These are phyloP conservation scores for Tangara arthus DNA, from an alignment of 2,797 vertebrate genomes.

Conservation along the genomic window DNA sequence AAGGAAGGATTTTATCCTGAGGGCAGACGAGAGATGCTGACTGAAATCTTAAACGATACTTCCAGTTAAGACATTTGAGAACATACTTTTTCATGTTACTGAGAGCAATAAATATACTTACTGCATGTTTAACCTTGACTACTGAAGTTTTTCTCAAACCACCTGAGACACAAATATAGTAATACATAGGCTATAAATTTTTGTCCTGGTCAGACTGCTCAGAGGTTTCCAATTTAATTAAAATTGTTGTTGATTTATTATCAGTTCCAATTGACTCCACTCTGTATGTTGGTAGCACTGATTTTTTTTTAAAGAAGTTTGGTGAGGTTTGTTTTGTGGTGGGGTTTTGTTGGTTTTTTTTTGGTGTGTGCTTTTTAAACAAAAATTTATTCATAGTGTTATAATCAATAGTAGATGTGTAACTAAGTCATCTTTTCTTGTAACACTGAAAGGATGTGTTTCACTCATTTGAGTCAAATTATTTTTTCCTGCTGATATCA, in stretches of 20 bases:
- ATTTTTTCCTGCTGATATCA: slow-evolving; percentile 37
- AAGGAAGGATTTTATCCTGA: not conserved
- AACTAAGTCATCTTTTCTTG: not conserved
- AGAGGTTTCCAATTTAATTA: not conserved
- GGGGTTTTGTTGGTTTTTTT: accelerated
- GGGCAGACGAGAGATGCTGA: not conserved
- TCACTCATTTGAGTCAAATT: not conserved
- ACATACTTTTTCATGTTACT: not conserved
- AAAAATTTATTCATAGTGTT: not conserved
- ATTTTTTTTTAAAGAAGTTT: not conserved
- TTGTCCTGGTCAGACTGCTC: not conserved
- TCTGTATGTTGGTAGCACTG: not conserved
- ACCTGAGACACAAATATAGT: not conserved
- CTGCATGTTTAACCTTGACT: not conserved
- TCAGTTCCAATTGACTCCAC: not conserved
- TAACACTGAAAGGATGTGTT: not conserved
- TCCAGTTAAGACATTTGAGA: not conserved
- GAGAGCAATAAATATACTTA: not conserved
- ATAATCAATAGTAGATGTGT: not conserved
- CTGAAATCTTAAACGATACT: not conserved
- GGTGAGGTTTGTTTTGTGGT: not conserved
- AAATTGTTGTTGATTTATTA: not conserved
- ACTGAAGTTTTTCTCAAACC: not conserved
- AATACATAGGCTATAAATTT: not conserved
- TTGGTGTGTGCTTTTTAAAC: not conserved